Evolutionary conservation across 2,888 invertebrate genomes (phyloP).

Genomic region (Ditula angustiorana): DNA sequence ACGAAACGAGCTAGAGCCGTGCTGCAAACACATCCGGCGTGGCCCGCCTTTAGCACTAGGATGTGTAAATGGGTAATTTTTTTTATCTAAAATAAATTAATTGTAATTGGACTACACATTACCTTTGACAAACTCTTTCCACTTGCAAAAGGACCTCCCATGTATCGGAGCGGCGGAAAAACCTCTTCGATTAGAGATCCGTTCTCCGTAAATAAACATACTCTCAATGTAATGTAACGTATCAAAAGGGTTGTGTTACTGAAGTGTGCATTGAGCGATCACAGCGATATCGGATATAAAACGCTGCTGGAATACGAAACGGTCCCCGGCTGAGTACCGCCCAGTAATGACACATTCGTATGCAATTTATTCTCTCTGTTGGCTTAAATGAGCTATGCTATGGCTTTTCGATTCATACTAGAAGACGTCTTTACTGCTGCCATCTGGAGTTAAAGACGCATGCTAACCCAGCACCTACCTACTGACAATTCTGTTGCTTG

Average conservation of each 20-base stretch:
- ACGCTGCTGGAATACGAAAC: constrained; percentile 51
- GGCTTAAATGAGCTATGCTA: constrained; percentile 35
- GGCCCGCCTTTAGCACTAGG: no score
- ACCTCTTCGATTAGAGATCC: constrained; percentile 18
- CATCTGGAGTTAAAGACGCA: background rate
- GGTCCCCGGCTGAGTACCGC: constrained; percentile 14
- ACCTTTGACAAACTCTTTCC: background rate
- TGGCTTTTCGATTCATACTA: constrained; percentile 28
- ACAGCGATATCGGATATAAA: constrained; percentile 59
- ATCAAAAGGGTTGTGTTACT: constrained; percentile 52
- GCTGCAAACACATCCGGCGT: no score
- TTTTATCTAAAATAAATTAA: no score
- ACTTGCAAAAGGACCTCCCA: background rate
- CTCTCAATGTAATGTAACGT: constrained; percentile 39
- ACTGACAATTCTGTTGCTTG: background rate
- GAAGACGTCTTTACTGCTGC: constrained; percentile 9
- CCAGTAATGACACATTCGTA: constrained; percentile 34
- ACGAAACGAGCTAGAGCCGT: no score
- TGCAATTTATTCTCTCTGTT: constrained; percentile 34
- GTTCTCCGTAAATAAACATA: constrained; percentile 29
- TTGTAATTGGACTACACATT: no score
- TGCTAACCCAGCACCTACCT: background rate
- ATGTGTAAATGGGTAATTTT: no score
- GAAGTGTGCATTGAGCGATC: constrained; percentile 57
- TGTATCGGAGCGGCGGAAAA: constrained; percentile 11